phyloP scores from a whole-genome alignment of 2,888 invertebrate species.

The Drosophila prostipennis region DNA sequence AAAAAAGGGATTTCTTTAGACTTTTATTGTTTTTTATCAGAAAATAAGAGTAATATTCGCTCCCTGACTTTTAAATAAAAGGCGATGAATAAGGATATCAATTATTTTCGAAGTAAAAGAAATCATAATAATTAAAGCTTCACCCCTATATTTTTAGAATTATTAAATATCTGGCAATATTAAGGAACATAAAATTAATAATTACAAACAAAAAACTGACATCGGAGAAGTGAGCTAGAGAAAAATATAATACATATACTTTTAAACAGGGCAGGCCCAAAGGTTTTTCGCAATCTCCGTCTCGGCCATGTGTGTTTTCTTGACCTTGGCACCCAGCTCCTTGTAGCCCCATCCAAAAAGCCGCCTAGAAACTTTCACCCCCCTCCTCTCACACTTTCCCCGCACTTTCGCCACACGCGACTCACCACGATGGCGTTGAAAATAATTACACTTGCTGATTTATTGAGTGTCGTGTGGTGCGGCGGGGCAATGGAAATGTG shows the following conservation, averaged over 20 bases:
- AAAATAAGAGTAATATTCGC: too few relatives aligned
- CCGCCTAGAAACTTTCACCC: conserved; percentile 56
- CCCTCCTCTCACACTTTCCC: neutral
- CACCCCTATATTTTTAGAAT: too few relatives aligned
- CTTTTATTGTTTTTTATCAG: too few relatives aligned
- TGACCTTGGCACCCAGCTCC: conserved; percentile 23
- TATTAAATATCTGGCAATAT: too few relatives aligned
- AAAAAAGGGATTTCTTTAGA: too few relatives aligned
- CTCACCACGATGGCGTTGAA: conserved; percentile 61
- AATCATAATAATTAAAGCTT: too few relatives aligned
- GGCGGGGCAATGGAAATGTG: conserved; percentile 1
- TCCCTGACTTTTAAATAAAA: too few relatives aligned
- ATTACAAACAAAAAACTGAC: neutral
- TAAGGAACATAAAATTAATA: too few relatives aligned
- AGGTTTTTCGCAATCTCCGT: neutral
- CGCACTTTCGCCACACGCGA: conserved; percentile 19
- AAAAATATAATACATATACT: conserved; percentile 18
- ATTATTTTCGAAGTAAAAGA: too few relatives aligned
- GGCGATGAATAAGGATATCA: too few relatives aligned
- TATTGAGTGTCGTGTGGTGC: conserved; percentile 68
- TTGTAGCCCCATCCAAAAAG: conserved; percentile 14
- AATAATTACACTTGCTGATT: conserved; percentile 78
- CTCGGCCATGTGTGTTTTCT: conserved; percentile 11
- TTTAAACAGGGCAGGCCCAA: conserved; percentile 27
- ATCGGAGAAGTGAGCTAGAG: neutral